A percentile compares a stretch with the other conserved stretches of the same genome.
phyloP scores from a whole-genome alignment of 2,888 invertebrate genomes.

The Lymantria dispar region DNA sequence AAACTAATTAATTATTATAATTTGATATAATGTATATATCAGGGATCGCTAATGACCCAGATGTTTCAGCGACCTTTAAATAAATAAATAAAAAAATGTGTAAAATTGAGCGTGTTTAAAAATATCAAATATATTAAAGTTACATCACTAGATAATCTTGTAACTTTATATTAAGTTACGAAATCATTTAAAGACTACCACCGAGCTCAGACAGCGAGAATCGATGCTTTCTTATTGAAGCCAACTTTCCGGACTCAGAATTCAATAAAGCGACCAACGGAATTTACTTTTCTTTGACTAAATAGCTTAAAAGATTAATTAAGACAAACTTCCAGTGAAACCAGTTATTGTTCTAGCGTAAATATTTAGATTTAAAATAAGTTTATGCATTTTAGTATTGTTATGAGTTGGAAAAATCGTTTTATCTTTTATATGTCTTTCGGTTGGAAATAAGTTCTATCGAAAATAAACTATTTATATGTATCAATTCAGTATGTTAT shows the following conservation, averaged over 20 bases:
- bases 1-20: no score
- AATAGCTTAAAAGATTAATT: slow-evolving; percentile 78
- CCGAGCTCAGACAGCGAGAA: slow-evolving; percentile 58
- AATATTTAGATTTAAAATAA: slow-evolving; percentile 54
- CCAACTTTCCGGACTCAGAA: slow-evolving; percentile 71
- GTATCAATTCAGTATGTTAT: no score
- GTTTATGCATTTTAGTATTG: slow-evolving; percentile 31
- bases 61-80: no score
- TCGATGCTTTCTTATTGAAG: slow-evolving; percentile 75
- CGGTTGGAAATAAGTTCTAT: no score
- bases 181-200: slow-evolving; percentile 65
- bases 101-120: not conserved
- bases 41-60: no score
- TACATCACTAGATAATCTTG: slow-evolving; percentile 55
- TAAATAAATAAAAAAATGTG: no score
- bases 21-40: no score
- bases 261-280: slow-evolving; percentile 74
- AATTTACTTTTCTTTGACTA: slow-evolving; percentile 76
- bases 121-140: slow-evolving; percentile 44
- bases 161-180: slow-evolving; percentile 69
- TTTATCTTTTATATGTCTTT: no score
- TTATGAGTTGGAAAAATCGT: no score
- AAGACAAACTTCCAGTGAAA: slow-evolving; percentile 61
- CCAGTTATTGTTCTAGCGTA: slow-evolving; percentile 58
- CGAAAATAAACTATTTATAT: no score